Evolutionary conservation across 1,140 invertebrate species (phyloP).

Genomic region (Diachasmimorpha longicaudata): DNA sequence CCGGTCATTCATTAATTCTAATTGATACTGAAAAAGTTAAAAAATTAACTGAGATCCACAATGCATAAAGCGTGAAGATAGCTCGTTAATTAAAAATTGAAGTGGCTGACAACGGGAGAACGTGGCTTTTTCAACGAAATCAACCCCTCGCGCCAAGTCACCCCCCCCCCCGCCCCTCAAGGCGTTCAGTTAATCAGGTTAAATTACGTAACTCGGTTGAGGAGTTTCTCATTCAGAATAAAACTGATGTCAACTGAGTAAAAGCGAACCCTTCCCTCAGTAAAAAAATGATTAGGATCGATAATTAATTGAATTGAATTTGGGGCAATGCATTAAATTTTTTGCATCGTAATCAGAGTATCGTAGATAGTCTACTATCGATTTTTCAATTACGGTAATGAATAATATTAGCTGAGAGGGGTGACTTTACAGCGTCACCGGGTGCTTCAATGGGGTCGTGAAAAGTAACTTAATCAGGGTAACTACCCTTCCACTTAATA

Average conservation of each 20-base stretch:
- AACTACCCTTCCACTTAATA: slow-evolving; percentile 58
- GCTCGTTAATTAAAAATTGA: slow-evolving; percentile 53
- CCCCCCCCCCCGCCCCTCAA: too few relatives aligned
- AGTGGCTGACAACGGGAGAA: slow-evolving; percentile 39
- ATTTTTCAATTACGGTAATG: slow-evolving; percentile 61
- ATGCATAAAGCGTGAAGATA: slow-evolving; percentile 41
- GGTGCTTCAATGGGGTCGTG: slow-evolving; percentile 40
- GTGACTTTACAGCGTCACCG: slow-evolving; percentile 45
- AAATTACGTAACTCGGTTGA: slow-evolving; percentile 47
- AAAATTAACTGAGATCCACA: not conserved
- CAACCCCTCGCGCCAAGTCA: slow-evolving; percentile 39
- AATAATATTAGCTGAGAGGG: slow-evolving; percentile 57
- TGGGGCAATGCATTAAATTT: not conserved
- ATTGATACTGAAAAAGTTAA: not conserved
- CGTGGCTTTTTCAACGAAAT: slow-evolving; percentile 10
- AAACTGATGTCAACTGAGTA: not conserved
- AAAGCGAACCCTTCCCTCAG: not conserved
- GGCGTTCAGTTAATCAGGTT: slow-evolving; percentile 51
- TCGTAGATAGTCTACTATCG: slow-evolving; percentile 37
- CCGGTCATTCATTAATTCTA: not conserved
- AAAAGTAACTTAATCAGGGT: slow-evolving; percentile 54
- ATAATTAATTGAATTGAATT: slow-evolving; percentile 2
- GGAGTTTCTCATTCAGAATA: slow-evolving; percentile 24
- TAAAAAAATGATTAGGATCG: not conserved
- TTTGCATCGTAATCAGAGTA: not conserved